Conservation (phyloP, 2,113 vertebrate species). For the Strigops habroptila region DNA sequence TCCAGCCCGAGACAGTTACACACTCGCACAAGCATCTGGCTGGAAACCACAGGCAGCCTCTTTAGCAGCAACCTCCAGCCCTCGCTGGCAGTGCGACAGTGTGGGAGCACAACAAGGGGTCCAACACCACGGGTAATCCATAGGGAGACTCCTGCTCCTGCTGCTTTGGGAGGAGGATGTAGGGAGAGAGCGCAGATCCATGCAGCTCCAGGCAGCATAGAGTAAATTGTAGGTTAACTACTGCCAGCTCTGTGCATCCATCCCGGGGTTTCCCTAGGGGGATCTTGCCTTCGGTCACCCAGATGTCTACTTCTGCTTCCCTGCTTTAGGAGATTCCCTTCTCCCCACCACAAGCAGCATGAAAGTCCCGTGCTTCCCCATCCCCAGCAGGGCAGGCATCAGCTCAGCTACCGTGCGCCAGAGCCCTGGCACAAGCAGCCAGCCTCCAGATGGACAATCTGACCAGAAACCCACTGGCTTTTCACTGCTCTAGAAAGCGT, state of each 20-base stretch:
- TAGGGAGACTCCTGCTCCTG: background rate
- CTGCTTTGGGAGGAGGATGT: background rate
- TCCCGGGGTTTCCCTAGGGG: fast-evolving
- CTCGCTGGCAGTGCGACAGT: fast-evolving
- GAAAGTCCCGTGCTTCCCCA: background rate
- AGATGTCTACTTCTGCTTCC: background rate
- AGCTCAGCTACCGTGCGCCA: background rate
- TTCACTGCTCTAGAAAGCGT: background rate
- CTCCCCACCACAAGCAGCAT: fast-evolving
- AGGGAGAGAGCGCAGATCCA: background rate
- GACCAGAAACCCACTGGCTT: background rate
- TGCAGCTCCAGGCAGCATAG: background rate
- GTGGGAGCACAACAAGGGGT: background rate
- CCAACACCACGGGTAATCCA: fast-evolving
- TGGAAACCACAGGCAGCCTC: background rate
- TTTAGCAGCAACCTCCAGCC: background rate
- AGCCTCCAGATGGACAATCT: background rate
- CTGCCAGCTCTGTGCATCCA: background rate
- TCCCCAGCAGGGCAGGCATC: background rate
- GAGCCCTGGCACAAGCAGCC: background rate
- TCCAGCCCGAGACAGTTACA: background rate
- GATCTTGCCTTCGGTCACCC: background rate
- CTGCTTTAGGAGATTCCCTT: background rate
- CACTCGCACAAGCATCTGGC: background rate
- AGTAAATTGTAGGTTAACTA: background rate